These are phyloP conservation scores for Mareca penelope DNA, from an alignment of 2,797 vertebrate genomes.

Conservation along the genomic window DNA sequence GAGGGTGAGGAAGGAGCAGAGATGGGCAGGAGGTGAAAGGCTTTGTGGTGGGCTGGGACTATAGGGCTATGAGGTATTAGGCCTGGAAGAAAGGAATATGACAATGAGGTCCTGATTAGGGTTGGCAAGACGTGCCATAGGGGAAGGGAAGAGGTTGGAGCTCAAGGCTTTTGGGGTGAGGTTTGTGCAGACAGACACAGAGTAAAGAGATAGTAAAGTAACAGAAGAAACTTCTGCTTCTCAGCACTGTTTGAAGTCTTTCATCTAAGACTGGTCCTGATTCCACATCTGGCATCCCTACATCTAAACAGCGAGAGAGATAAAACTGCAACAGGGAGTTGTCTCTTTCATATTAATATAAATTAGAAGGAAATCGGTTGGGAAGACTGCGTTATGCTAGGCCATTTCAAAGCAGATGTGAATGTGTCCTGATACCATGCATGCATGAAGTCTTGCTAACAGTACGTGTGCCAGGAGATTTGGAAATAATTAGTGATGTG, in stretches of 20 bases:
- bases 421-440: fast-evolving
- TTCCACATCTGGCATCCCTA: background rate
- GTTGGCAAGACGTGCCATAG: background rate
- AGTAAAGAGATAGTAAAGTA: background rate
- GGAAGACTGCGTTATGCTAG: background rate
- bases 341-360: background rate
- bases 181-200: background rate
- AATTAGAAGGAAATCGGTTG: background rate
- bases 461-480: fast-evolving
- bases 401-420: background rate
- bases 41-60: background rate
- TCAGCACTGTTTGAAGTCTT: background rate
- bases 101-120: background rate
- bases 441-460: background rate
- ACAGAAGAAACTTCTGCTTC: background rate
- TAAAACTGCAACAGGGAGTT: background rate
- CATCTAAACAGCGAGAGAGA: background rate
- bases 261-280: background rate
- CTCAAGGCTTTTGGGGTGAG: background rate
- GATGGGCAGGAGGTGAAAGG: background rate
- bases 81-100: background rate
- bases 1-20: background rate
- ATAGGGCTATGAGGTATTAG: background rate
- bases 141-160: background rate
- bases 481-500: background rate